Evolutionary conservation across 2,888 invertebrate species (phyloP).

Genomic region (Julus scanicus): DNA sequence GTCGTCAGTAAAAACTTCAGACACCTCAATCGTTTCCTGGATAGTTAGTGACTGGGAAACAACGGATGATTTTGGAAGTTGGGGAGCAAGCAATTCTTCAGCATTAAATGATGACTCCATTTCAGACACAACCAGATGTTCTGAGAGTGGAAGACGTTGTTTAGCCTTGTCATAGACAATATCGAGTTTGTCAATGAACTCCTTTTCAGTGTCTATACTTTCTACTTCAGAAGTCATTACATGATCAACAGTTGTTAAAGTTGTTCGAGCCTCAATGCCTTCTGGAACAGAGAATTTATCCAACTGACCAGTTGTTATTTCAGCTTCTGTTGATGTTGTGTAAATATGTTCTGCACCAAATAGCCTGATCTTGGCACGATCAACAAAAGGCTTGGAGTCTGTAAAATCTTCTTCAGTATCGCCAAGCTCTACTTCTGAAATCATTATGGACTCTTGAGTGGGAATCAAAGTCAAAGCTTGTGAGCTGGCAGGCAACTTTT

Average conservation of each 20-base stretch:
- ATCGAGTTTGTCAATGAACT: slow-evolving; percentile 51
- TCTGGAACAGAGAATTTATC: slow-evolving; percentile 57
- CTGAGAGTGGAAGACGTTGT: slow-evolving; percentile 48
- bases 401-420: slow-evolving; percentile 58
- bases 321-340: slow-evolving; percentile 50
- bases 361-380: slow-evolving; percentile 56
- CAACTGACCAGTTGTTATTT: slow-evolving; percentile 55
- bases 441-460: slow-evolving; percentile 61
- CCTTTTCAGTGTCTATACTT: slow-evolving; percentile 59
- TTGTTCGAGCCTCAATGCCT: slow-evolving; percentile 58
- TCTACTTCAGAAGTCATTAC: slow-evolving; percentile 58
- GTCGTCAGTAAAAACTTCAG: slow-evolving; percentile 55
- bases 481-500: slow-evolving; percentile 53
- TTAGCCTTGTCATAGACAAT: slow-evolving; percentile 54
- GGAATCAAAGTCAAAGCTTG: slow-evolving; percentile 59
- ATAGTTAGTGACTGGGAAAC: neutral
- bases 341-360: slow-evolving; percentile 57
- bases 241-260: slow-evolving; percentile 59
- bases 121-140: slow-evolving; percentile 53
- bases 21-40: slow-evolving; percentile 36
- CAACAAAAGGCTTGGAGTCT: slow-evolving; percentile 27
- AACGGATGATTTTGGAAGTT: slow-evolving; percentile 4
- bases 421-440: slow-evolving; percentile 60
- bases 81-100: slow-evolving; percentile 36
- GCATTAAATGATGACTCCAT: slow-evolving; percentile 50